Evolutionary conservation across 2,797 vertebrate genomes (phyloP).

Genomic region (Acanthurus tractus): DNA sequence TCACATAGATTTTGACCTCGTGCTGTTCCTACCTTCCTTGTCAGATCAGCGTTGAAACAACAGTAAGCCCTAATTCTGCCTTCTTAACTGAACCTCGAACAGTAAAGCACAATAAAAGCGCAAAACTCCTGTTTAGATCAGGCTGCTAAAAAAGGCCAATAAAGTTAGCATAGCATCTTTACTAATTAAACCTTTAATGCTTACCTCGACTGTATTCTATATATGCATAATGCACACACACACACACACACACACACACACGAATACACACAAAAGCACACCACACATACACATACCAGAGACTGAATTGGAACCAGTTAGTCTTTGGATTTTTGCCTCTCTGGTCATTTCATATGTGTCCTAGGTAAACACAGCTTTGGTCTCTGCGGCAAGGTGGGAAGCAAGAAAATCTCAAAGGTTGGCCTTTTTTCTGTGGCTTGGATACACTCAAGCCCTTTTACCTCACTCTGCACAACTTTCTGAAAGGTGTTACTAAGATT

Average conservation of each 20-base stretch:
- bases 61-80: too few relatives aligned
- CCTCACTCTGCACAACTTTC: conserved; percentile 74
- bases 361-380: conserved; percentile 83
- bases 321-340: conserved; percentile 51
- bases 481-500: conserved; percentile 72
- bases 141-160: conserved; percentile 49
- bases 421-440: conserved; percentile 43
- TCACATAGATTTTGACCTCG: too few relatives aligned
- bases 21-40: too few relatives aligned
- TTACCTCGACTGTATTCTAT: conserved; percentile 70
- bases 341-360: conserved; percentile 78
- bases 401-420: conserved; percentile 67
- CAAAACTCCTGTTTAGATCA: too few relatives aligned
- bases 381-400: conserved; percentile 80
- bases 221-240: conserved; percentile 18
- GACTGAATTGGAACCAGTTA: conserved; percentile 77
- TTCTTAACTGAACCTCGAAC: too few relatives aligned
- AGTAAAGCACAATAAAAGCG: too few relatives aligned
- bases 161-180: conserved; percentile 77
- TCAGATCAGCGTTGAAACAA: too few relatives aligned
- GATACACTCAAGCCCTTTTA: conserved; percentile 48
- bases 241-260: conserved; percentile 27
- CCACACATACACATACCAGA: conserved; percentile 29
- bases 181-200: conserved; percentile 73
- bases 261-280: conserved; percentile 18